Conservation (phyloP, 2,797 vertebrate genomes). For the Synanceia verrucosa region DNA sequence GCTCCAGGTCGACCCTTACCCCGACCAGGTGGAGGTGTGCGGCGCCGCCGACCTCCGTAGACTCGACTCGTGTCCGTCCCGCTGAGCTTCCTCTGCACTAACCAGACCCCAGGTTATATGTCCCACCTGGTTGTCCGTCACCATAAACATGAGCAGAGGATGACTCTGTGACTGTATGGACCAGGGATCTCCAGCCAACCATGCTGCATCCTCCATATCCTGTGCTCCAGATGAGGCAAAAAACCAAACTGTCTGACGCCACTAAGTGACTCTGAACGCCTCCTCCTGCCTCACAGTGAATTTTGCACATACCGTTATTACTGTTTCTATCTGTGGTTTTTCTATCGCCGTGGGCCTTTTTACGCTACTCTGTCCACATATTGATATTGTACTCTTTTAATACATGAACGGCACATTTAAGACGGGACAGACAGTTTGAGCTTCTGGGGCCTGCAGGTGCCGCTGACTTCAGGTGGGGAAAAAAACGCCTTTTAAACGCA, state of each 20-base stretch:
- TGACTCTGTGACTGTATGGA: constrained; percentile 62
- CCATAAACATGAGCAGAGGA: constrained; percentile 62
- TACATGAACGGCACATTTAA: constrained; percentile 57
- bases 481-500: background rate
- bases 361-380: constrained; percentile 70
- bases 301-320: constrained; percentile 87
- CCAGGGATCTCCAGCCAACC: constrained; percentile 32
- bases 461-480: constrained; percentile 27
- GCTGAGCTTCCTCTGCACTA: constrained; percentile 79
- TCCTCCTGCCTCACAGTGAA: constrained; percentile 80
- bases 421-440: constrained; percentile 7
- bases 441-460: constrained; percentile 7
- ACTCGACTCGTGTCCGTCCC: constrained; percentile 88
- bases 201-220: constrained; percentile 23
- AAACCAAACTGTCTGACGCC: constrained; percentile 43
- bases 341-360: constrained; percentile 30
- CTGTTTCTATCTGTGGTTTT: constrained; percentile 77
- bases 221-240: constrained; percentile 27
- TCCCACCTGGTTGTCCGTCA: too few species aligned
- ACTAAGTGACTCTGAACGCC: constrained; percentile 43
- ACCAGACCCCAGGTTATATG: constrained; percentile 40
- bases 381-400: constrained; percentile 5
- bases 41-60: constrained; percentile 73
- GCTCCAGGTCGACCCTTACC: constrained; percentile 91
- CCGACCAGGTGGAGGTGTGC: constrained; percentile 84